Base-by-base conservation (phyloP, 2,888 invertebrate genomes). In the Andricus curvator region DNA sequence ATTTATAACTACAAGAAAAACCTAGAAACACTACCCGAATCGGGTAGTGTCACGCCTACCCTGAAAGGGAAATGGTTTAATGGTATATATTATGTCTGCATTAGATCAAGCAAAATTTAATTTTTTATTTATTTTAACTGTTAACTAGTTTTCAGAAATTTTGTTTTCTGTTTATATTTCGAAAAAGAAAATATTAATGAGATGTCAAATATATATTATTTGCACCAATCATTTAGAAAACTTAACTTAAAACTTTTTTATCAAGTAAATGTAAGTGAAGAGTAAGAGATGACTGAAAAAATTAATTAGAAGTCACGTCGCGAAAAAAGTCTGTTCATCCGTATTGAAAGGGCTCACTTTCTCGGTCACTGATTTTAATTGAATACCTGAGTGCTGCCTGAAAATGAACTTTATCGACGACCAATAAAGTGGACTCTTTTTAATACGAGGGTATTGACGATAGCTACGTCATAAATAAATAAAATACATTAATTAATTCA, bases 271-370 rank as follows among this genome's bases (percentile, higher is more conserved):
- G 44, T 13, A 13, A 44, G 44, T 13, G 4, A n/a, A 20, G n/a
- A 56, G n/a, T 9, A n/a, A 56, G n/a, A n/a, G 9, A 9, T 56
- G 56, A 9, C 9, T 56, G 2, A 3, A 6, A n/a, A 56, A 56
- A 20, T 56, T n/a, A 48, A 70, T 70, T 70, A 17, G 48, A 68
- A 68, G 48, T 74, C 51, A 56, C 20, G 20, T 37, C 11, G 13
- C 3, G 11, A 29, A 74, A 29, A 20, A 74, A 11, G 0, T 56
- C n/a, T 56, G 0, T n/a, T n/a, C 56, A n/a, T 51, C n/a, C 11
- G n/a, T n/a, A n/a, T n/a, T 56, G n/a, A 56, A n/a, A 56, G 56
- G n/a, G n/a, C 11, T n/a, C 11, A n/a, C n/a, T 11, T 56, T 56
- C 56, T 56, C n/a, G 56, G 20, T 56, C 56, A 4, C 56, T 11